Evolutionary conservation across 2,888 invertebrate species (phyloP), one percentile per base, ranked within the genome.

Genomic region (Lycia hirtaria): DNA sequence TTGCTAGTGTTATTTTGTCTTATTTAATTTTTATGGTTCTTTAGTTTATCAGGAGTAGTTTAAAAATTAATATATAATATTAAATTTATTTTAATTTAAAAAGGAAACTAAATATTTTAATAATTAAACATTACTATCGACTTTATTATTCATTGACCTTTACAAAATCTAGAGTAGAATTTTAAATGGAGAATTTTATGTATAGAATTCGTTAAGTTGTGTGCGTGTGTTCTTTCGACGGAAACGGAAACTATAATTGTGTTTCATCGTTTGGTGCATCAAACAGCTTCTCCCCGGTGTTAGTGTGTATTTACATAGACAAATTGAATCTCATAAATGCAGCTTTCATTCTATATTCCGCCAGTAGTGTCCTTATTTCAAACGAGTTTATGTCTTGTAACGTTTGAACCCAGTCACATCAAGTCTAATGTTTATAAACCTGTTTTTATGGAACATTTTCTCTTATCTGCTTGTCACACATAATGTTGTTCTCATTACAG

Each of bases 281-380:
- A 56, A 55, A 61, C 62, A 38, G 51, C 61, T 44, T 43, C 56
- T 48, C 50, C 51, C 50, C 50, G 32, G 33, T 48, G 22, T 37
- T 56, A 49, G 24, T 40, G 45, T 56, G n/a, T 58, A 50, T 62
- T 64, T 62, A 53, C 52, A 33, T 38, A 41, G 32, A 55, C 53
- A 59, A 63, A 57, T 66, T 56, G 66, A 54, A 54, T 53, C 60
- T 65, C 56, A 68, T 69, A 63, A 66, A 67, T 64, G 64, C 60
- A 61, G 71, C 74, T 77, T 76, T 76, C 75, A 68, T 75, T 67
- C 65, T 59, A 51, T 69, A 65, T 69, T 73, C 69, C 65, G 65
- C 53, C 70, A 69, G 65, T 65, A 68, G 73, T 74, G 73, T 67
- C 72, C 75, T 67, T 74, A 76, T 75, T 76, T 65, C 64, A 44